These are phyloP conservation scores for Sebastes wilsoni DNA, from an alignment of 2,797 vertebrate genomes.

Conservation along the genomic window DNA sequence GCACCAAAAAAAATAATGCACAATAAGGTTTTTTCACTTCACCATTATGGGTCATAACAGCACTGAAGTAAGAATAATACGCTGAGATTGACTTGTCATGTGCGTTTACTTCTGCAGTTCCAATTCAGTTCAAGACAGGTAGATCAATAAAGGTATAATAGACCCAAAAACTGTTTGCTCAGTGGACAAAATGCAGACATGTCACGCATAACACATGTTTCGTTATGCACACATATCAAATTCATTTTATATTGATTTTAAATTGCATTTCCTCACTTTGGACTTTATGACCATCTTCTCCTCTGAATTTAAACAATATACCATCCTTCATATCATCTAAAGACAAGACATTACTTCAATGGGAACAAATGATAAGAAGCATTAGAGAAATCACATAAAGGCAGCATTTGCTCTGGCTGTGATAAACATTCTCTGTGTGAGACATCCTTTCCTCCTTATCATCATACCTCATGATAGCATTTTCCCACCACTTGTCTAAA, in stretches of 20 bases:
- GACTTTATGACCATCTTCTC: neutral
- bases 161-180: slow-evolving; percentile 3
- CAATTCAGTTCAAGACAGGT: slow-evolving; percentile 25
- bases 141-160: slow-evolving; percentile 59
- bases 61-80: slow-evolving; percentile 41
- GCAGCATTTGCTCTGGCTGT: neutral
- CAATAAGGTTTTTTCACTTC: neutral
- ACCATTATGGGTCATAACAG: slow-evolving; percentile 26
- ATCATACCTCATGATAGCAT: slow-evolving; percentile 43
- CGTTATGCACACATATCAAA: neutral
- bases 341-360: neutral
- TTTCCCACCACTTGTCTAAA: slow-evolving; percentile 70
- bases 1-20: neutral
- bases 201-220: neutral
- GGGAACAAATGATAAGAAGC: neutral
- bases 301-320: neutral
- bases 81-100: slow-evolving; percentile 23
- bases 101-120: slow-evolving; percentile 23
- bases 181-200: slow-evolving; percentile 16
- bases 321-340: neutral
- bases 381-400: neutral
- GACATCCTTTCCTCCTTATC: slow-evolving; percentile 44
- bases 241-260: neutral
- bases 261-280: neutral
- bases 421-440: slow-evolving; percentile 17